Conservation (phyloP, 2,113 vertebrate genomes). For the Hippocampus mohnikei region DNA sequence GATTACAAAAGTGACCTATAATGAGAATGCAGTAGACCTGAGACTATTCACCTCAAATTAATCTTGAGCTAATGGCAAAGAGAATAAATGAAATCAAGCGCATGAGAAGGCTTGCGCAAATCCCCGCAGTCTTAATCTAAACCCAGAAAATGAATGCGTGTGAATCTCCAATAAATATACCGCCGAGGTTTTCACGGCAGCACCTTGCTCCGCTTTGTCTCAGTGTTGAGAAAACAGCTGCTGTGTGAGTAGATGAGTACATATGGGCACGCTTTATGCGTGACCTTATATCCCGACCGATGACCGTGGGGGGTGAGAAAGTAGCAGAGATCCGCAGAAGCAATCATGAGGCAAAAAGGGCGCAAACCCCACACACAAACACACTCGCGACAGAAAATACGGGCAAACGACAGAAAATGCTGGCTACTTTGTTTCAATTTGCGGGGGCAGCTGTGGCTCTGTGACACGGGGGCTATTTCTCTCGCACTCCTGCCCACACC, state of each 20-base stretch:
- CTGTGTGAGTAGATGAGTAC: slow-evolving; percentile 15
- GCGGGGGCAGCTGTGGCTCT: slow-evolving; percentile 33
- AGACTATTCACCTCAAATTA: slow-evolving; percentile 59
- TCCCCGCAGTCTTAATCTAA: slow-evolving; percentile 11
- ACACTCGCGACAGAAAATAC: slow-evolving; percentile 23
- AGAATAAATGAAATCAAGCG: slow-evolving; percentile 31
- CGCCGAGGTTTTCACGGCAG: slow-evolving; percentile 14
- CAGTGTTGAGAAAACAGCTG: slow-evolving; percentile 30
- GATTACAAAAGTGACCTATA: slow-evolving; percentile 55
- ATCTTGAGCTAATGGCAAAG: slow-evolving; percentile 61
- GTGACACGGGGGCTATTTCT: slow-evolving; percentile 34
- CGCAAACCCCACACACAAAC: slow-evolving; percentile 9
- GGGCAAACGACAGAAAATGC: slow-evolving; percentile 24
- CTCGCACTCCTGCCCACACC: slow-evolving; percentile 6
- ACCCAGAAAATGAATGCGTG: slow-evolving; percentile 8
- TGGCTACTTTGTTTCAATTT: slow-evolving; percentile 19
- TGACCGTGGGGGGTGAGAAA: slow-evolving; percentile 19
- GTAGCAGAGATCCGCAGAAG: slow-evolving; percentile 23
- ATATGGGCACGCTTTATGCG: slow-evolving; percentile 16
- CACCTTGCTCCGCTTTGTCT: background rate
- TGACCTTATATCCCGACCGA: slow-evolving; percentile 49
- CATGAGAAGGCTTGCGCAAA: slow-evolving; percentile 15
- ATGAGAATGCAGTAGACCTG: slow-evolving; percentile 21
- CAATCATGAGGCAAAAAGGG: slow-evolving; percentile 30
- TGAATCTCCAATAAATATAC: slow-evolving; percentile 24